Evolutionary conservation across 2,797 vertebrate species (phyloP).

Genomic region (Eospalax fontanierii): DNA sequence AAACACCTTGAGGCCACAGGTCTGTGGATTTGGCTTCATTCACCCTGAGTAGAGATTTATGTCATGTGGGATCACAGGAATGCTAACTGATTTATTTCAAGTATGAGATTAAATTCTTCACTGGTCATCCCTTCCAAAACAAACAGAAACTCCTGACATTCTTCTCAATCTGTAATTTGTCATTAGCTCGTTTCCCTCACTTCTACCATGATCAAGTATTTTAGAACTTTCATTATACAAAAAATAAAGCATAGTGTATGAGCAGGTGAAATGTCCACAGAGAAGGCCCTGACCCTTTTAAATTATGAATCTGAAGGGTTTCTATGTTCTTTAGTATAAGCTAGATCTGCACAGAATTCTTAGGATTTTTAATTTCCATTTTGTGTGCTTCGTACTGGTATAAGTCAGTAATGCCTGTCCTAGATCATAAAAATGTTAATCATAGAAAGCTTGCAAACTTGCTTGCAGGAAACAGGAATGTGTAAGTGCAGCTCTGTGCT

Average conservation of each 20-base stretch:
- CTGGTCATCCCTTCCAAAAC: background rate
- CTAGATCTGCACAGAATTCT: background rate
- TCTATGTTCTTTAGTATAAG: background rate
- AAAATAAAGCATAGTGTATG: background rate
- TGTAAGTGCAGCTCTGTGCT: background rate
- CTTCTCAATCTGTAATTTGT: background rate
- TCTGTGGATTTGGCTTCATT: background rate
- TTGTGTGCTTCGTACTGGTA: background rate
- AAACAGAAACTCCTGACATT: background rate
- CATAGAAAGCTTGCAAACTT: background rate
- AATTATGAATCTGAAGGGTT: background rate
- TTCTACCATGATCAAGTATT: background rate
- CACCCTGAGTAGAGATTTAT: slow-evolving; percentile 23
- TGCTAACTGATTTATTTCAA: background rate
- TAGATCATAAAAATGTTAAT: background rate
- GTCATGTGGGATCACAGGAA: background rate
- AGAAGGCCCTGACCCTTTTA: background rate
- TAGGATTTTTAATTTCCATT: background rate
- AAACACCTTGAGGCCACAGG: background rate
- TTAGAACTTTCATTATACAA: background rate
- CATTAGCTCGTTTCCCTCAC: background rate
- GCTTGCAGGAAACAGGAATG: background rate
- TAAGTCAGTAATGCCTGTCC: background rate
- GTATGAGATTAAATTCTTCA: slow-evolving; percentile 4
- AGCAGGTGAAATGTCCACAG: background rate